Percentiles rank a stretch among this genome's conserved stretches.
These are phyloP conservation scores for Hippocampus guttulatus DNA, from an alignment of 2,113 vertebrate genomes.

Conservation along the genomic window DNA sequence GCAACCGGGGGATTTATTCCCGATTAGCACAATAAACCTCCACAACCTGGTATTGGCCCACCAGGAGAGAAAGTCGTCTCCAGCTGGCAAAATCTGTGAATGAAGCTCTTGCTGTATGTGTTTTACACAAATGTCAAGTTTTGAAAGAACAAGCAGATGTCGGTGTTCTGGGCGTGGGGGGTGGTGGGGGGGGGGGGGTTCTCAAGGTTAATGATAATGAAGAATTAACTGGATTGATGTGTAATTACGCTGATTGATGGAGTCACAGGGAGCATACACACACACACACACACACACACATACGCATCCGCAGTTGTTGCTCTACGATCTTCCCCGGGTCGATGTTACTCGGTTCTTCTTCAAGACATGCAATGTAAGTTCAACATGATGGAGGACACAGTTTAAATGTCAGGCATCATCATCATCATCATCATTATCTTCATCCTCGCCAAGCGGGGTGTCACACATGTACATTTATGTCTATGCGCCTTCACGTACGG, in stretches of 20 bases:
- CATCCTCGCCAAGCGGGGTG: too few relatives aligned
- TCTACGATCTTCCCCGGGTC: slow-evolving; percentile 30
- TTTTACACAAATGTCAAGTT: slow-evolving; percentile 53
- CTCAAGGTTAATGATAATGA: slow-evolving; percentile 77
- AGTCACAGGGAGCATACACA: slow-evolving; percentile 41
- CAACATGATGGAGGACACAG: slow-evolving; percentile 42
- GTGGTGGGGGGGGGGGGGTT: slow-evolving; percentile 37
- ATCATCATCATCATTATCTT: background rate
- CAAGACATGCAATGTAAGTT: slow-evolving; percentile 33
- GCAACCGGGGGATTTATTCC: too few relatives aligned
- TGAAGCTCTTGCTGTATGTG: slow-evolving; percentile 21
- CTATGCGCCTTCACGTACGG: background rate
- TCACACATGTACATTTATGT: background rate
- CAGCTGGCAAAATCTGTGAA: too few relatives aligned
- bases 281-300: slow-evolving; percentile 6
- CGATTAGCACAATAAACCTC: too few relatives aligned
- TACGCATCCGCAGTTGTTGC: slow-evolving; percentile 3
- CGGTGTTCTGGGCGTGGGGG: slow-evolving; percentile 48
- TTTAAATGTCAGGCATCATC: slow-evolving; percentile 40
- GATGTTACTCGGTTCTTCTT: slow-evolving; percentile 40
- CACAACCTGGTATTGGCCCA: too few relatives aligned
- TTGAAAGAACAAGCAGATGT: slow-evolving; percentile 72
- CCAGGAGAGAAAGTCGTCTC: too few relatives aligned
- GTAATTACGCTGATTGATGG: slow-evolving; percentile 74
- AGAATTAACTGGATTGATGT: slow-evolving; percentile 72